Evolutionary conservation across 2,797 vertebrate species (phyloP).

Genomic region (Melanotaenia trifasciata): DNA sequence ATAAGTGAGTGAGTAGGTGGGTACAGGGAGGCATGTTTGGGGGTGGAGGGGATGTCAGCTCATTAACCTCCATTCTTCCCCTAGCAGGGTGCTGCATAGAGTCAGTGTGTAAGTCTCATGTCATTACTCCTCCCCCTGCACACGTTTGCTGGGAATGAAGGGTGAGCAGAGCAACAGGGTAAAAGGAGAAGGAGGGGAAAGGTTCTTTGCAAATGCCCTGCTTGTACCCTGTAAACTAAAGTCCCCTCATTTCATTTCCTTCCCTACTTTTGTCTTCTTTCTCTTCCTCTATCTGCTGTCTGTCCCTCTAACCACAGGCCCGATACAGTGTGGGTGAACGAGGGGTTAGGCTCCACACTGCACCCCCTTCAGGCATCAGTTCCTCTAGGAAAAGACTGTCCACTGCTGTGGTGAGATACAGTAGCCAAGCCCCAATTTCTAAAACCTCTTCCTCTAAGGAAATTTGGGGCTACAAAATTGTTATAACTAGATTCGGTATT

Average conservation of each 20-base stretch:
- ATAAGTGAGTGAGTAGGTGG: slow-evolving; percentile 51
- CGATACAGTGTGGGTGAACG: slow-evolving; percentile 85
- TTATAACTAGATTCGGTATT: neutral
- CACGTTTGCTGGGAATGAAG: slow-evolving; percentile 44
- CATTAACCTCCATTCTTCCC: slow-evolving; percentile 79
- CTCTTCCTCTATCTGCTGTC: slow-evolving; percentile 64
- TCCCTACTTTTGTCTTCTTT: slow-evolving; percentile 74
- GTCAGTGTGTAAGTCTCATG: slow-evolving; percentile 75
- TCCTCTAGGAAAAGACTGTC: slow-evolving; percentile 87
- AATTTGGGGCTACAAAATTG: slow-evolving; percentile 13
- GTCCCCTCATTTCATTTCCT: slow-evolving; percentile 71
- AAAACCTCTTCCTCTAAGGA: slow-evolving; percentile 21
- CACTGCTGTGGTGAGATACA: slow-evolving; percentile 86
- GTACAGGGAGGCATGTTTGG: slow-evolving; percentile 62
- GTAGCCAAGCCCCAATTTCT: slow-evolving; percentile 47
- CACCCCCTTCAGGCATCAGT: slow-evolving; percentile 81
- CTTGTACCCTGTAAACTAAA: slow-evolving; percentile 76
- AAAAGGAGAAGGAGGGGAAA: slow-evolving; percentile 45
- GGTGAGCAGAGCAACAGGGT: slow-evolving; percentile 35
- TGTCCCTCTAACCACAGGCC: slow-evolving; percentile 85
- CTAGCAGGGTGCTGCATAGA: slow-evolving; percentile 53
- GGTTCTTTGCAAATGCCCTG: slow-evolving; percentile 73
- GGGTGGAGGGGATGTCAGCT: slow-evolving; percentile 77
- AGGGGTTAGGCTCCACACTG: slow-evolving; percentile 84
- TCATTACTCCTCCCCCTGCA: slow-evolving; percentile 74